Base-by-base conservation (phyloP, 2,888 invertebrate species). In the Cremastobaeus sp. region DNA sequence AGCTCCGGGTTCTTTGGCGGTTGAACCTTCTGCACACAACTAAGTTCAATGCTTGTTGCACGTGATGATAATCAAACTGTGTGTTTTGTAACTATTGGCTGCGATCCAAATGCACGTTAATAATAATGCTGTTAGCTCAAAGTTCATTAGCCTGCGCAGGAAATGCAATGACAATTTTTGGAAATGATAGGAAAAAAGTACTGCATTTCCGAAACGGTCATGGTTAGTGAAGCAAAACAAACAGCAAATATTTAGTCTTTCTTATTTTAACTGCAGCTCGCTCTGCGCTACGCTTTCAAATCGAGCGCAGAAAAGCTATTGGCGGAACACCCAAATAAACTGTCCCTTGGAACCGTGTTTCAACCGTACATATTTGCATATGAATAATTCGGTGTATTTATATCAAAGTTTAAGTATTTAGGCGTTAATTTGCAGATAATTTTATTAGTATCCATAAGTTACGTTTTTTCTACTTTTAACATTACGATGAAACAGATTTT, bases 71-170 rank as follows among this genome's bases (percentile, higher is more conserved):
- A 82, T 78, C 77, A 76, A 82, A 83, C 84, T 82, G 82, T 83
- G 84, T 84, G 83, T 85, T 82, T 79, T 82, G 84, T 85, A 85
- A 85, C 84, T 74, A 84, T 82, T 85, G 85, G 85, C 85, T 62
- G 74, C 62, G 77, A 77, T 85, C 85, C 85, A 85, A 81, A 78
- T 76, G 73, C 81, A 74, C 77, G 84, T 80, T 85, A 84, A 85
- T 85, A 85, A 85, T 85, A 85, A 85, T 85, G 79, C 77, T 54
- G 69, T 74, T 59, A 68, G 37, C 76, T 78, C 81, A 75, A 84
- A 84, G 84, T 85, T 85, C 85, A 79, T 83, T 84, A 83, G 82
- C 83, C 83, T 79, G 69, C 60, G 34, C n/a, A n/a, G 73, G 75
- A 66, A 73, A 76, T 48, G 79, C 70, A 74, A 60, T 57, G 64